These are phyloP conservation scores for Ypsolopha sequella DNA, from an alignment of 2,888 invertebrate genomes.

Conservation along the genomic window DNA sequence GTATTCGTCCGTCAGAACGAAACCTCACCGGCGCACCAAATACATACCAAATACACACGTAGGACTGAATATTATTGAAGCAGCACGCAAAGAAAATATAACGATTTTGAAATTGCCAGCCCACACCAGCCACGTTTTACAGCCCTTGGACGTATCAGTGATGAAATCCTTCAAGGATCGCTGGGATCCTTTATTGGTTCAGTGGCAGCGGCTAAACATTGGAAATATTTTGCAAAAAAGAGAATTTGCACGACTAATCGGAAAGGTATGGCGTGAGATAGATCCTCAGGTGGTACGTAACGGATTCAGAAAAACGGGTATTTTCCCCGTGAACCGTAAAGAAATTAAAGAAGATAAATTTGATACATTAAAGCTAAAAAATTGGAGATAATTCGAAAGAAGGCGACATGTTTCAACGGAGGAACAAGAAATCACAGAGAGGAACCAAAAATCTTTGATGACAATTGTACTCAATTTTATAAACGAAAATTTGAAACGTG, in stretches of 20 bases:
- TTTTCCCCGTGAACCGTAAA: slow-evolving; percentile 15
- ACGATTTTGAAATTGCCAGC: slow-evolving; percentile 4
- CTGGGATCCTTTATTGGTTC: slow-evolving; percentile 5
- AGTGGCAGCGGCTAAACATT: slow-evolving; percentile 10
- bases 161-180: slow-evolving; percentile 11
- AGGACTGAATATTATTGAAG: slow-evolving; percentile 2
- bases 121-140: background rate
- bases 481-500: too few relatives aligned
- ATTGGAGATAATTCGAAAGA: too few relatives aligned
- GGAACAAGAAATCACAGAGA: too few relatives aligned
- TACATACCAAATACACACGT: too few relatives aligned
- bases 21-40: too few relatives aligned
- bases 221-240: slow-evolving; percentile 12
- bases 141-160: slow-evolving; percentile 3
- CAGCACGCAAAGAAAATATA: slow-evolving; percentile 1
- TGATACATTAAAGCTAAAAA: too few relatives aligned
- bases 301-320: slow-evolving; percentile 20
- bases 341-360: background rate
- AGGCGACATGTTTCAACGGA: too few relatives aligned
- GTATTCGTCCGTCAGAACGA: too few relatives aligned
- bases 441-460: too few relatives aligned
- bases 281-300: slow-evolving; percentile 12
- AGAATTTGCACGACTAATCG: slow-evolving; percentile 15
- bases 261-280: slow-evolving; percentile 15
- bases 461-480: too few relatives aligned